Percentiles rank a stretch among this genome's conserved stretches.
Evolutionary conservation across 2,888 invertebrate genomes (phyloP).

Genomic region (Limnephilus marmoratus): DNA sequence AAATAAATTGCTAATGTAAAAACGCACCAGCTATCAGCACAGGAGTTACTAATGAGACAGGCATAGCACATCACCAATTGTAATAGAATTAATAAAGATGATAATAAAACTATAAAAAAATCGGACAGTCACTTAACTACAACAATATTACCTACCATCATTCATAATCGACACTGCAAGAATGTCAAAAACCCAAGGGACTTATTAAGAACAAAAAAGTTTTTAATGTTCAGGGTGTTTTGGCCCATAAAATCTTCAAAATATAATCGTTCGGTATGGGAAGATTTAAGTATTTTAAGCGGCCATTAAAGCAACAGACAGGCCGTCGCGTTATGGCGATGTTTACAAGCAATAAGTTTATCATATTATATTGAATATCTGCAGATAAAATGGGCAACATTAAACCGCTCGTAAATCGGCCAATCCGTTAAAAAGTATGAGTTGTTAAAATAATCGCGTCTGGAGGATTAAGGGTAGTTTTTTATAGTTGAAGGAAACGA

Average conservation of each 20-base stretch:
- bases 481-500: background rate
- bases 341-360: slow-evolving; percentile 4
- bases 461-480: background rate
- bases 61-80: no score
- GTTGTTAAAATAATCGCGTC: slow-evolving; percentile 2
- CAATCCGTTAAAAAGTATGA: background rate
- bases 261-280: background rate
- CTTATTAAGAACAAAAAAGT: background rate
- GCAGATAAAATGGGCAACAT: background rate
- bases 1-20: no score
- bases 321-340: background rate
- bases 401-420: background rate
- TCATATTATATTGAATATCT: slow-evolving; percentile 13
- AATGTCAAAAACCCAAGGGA: background rate
- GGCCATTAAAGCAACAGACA: background rate
- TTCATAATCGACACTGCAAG: no score
- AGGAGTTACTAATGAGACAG: no score
- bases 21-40: no score
- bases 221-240: background rate
- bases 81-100: no score
- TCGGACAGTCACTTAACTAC: no score
- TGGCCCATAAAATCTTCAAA: background rate
- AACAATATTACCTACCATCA: no score
- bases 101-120: no score
- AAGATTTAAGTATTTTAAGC: background rate